phyloP scores from a whole-genome alignment of 2,113 vertebrate genomes.

The Anhinga rufa region DNA sequence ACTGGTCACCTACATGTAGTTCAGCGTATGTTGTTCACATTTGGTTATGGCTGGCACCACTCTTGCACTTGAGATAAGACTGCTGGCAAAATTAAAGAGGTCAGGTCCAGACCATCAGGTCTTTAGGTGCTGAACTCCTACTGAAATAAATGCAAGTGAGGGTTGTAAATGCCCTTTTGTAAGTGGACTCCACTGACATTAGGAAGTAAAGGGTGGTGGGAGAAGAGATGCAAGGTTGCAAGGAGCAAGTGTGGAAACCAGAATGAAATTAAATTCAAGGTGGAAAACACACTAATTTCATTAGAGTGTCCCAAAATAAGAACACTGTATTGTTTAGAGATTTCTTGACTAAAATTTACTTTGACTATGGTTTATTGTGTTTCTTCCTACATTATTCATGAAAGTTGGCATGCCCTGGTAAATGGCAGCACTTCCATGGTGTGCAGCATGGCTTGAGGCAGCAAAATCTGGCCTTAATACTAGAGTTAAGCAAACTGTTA shows the following conservation, averaged over 20 bases:
- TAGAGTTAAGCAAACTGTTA: slow-evolving; percentile 37
- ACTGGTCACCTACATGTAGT: not conserved
- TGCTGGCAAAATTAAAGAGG: not conserved
- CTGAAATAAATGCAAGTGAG: not conserved
- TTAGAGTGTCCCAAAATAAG: not conserved
- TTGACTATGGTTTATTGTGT: not conserved
- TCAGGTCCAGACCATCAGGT: not conserved
- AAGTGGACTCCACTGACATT: not conserved
- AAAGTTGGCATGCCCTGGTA: not conserved
- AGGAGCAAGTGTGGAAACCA: not conserved
- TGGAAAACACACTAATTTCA: not conserved
- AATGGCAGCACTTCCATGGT: not conserved
- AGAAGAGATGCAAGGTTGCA: not conserved
- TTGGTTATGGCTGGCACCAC: not conserved
- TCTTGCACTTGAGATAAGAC: not conserved
- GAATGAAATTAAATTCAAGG: not conserved
- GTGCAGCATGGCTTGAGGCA: not conserved
- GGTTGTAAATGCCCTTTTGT: not conserved
- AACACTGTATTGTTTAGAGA: not conserved
- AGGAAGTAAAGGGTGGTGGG: not conserved
- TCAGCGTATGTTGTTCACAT: not conserved
- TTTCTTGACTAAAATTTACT: not conserved
- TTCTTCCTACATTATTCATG: not conserved
- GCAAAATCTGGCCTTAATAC: not conserved
- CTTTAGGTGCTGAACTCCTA: not conserved